phyloP scores from a whole-genome alignment of 1,140 invertebrate genomes.

The Diachasmimorpha longicaudata region DNA sequence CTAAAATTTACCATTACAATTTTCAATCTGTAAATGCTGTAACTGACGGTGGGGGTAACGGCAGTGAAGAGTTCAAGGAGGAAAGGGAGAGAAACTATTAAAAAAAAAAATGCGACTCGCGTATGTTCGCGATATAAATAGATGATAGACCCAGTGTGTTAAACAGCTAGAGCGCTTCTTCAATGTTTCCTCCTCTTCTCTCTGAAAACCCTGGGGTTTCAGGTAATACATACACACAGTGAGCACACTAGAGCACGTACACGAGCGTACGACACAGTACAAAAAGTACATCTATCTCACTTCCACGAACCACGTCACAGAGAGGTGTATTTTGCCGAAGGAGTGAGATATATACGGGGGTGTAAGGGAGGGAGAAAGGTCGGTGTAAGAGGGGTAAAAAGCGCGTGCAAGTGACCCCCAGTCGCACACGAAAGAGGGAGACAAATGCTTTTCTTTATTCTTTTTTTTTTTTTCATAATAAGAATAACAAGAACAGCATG shows the following conservation, averaged over 20 bases:
- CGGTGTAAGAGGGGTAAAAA: not conserved
- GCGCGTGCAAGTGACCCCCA: slow-evolving; percentile 1
- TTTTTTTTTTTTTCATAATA: not conserved
- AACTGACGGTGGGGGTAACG: not conserved
- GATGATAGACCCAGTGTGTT: slow-evolving; percentile 45
- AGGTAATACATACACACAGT: slow-evolving; percentile 17
- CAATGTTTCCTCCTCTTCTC: slow-evolving; percentile 6
- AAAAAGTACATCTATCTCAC: not conserved
- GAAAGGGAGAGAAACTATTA: slow-evolving; percentile 25
- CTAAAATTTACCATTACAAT: not conserved
- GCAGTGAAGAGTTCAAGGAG: slow-evolving; percentile 23
- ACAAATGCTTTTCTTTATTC: not conserved
- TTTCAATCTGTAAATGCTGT: not conserved
- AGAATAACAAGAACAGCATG: not conserved
- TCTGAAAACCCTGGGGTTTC: not conserved
- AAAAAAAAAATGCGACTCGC: slow-evolving; percentile 41
- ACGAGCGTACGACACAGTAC: slow-evolving; percentile 17
- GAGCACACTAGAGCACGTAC: slow-evolving; percentile 16
- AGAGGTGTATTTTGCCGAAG: not conserved
- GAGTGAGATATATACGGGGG: not conserved
- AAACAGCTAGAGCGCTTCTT: slow-evolving; percentile 13
- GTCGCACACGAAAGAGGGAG: not conserved
- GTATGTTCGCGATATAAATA: slow-evolving; percentile 58
- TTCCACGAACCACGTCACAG: not conserved
- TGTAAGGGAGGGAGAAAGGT: not conserved